Evolutionary conservation across 2,113 vertebrate species (phyloP).

Genomic region (Panthera leo): DNA sequence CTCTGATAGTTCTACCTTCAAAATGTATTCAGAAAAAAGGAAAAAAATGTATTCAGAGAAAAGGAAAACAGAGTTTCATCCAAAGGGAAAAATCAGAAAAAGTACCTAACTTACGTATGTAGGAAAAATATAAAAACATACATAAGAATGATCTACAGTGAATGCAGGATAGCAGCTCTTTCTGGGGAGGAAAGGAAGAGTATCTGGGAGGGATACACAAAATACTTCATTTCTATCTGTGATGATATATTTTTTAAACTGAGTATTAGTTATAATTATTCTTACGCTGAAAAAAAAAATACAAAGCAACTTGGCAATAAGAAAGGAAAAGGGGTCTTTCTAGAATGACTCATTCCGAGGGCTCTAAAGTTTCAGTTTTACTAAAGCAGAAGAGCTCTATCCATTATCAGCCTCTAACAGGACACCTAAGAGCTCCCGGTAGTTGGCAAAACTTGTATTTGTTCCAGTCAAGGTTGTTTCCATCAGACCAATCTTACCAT

Average conservation of each 20-base stretch:
- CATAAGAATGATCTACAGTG: neutral
- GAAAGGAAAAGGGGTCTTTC: neutral
- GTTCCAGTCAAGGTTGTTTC: neutral
- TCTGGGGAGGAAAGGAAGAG: neutral
- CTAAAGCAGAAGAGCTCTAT: neutral
- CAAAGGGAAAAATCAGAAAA: neutral
- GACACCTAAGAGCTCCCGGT: neutral
- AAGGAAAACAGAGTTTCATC: constrained; percentile 1
- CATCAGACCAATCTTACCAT: constrained; percentile 75
- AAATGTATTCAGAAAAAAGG: constrained; percentile 9
- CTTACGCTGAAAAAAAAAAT: neutral
- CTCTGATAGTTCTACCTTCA: neutral
- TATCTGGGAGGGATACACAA: neutral
- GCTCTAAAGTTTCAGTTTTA: neutral
- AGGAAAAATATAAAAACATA: neutral
- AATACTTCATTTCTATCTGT: neutral
- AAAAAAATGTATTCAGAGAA: constrained; percentile 9
- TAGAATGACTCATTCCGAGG: neutral
- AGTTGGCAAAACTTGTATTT: neutral
- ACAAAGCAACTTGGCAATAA: neutral
- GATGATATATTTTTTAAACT: neutral
- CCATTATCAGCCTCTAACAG: neutral
- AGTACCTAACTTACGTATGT: neutral
- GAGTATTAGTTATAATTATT: neutral
- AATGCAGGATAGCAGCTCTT: neutral